A percentile compares a stretch with the other conserved stretches of the same genome.
Conservation (phyloP, 2,113 vertebrate species). For the Pluvianellus socialis region DNA sequence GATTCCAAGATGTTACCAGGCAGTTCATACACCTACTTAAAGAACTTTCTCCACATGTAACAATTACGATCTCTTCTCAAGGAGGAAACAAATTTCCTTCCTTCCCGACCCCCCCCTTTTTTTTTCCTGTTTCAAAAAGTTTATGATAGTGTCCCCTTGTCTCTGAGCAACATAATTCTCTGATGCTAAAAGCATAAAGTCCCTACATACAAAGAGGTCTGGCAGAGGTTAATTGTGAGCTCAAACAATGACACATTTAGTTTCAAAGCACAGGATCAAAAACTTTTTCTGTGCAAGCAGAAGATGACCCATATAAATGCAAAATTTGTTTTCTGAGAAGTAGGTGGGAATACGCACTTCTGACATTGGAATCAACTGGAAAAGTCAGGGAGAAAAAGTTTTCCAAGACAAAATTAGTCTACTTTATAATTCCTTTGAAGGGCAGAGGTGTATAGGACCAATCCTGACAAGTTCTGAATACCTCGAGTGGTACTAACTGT, state of each 20-base stretch:
- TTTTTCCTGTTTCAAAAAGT: neutral
- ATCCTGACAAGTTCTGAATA: neutral
- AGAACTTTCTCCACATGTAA: neutral
- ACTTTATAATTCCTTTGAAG: neutral
- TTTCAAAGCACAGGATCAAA: constrained; percentile 13
- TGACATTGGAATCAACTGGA: neutral
- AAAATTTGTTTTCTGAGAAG: neutral
- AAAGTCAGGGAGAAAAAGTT: neutral
- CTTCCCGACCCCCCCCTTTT: too few relatives aligned
- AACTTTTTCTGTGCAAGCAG: neutral
- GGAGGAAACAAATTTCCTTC: neutral
- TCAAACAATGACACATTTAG: neutral
- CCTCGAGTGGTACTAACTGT: neutral
- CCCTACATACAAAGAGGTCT: neutral
- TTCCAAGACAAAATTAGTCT: neutral
- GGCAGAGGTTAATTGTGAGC: constrained; percentile 5
- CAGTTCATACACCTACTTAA: neutral
- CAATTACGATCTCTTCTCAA: neutral
- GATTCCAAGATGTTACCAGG: neutral
- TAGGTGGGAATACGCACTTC: neutral
- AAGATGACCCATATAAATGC: neutral
- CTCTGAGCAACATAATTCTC: neutral
- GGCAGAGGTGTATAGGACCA: neutral
- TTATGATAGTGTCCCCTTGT: neutral
- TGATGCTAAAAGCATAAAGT: constrained; percentile 3